Base-by-base conservation (phyloP, 2,888 invertebrate species). In the Andrena praecox region DNA sequence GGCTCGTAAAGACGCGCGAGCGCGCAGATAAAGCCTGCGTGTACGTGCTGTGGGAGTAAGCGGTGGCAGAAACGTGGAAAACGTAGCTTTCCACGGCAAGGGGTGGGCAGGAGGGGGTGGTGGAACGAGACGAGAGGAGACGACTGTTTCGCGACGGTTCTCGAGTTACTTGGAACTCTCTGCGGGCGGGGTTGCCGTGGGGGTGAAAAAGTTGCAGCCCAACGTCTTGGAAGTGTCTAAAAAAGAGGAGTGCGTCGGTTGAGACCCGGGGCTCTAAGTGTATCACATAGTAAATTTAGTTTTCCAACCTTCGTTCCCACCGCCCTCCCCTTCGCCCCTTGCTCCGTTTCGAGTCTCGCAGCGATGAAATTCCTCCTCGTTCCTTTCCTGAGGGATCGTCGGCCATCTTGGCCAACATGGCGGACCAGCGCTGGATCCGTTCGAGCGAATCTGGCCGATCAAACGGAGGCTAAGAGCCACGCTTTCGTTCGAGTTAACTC, bases 221-320 rank as follows among this genome's bases (percentile, higher is more conserved):
- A 93, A 91, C 93, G 91, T 93, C 92, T 93, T 91, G 92, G 89
- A 93, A 93, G 92, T 92, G 93, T 93, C 91, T 92, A 91, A 90
- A 92, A 93, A 80, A 93, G 91, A 91, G 89, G 91, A 92, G 87
- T 90, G 68, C 85, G 84, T 85, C 79, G 86, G 77, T 80, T 71
- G 86, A 86, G 80, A 79, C 83, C 76, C 85, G 63, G 75, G 29
- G 81, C 90, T 92, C 91, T 93, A 93, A 93, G 93, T 93, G 92
- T 93, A 93, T 93, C 93, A 93, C 93, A 93, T 93, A 93, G 93
- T 93, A 93, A 93, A 94, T 93, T 93, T 93, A 92, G 92, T 94
- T 92, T 93, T 86, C 90, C 91, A 88, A 91, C 89, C 91, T 91
- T 87, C 89, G 86, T 85, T 86, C 86, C 87, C 86, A 80, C 75